Evolutionary conservation across 2,113 vertebrate species (phyloP), one percentile per base, ranked within the genome.

Genomic region (Phalacrocorax carbo): DNA sequence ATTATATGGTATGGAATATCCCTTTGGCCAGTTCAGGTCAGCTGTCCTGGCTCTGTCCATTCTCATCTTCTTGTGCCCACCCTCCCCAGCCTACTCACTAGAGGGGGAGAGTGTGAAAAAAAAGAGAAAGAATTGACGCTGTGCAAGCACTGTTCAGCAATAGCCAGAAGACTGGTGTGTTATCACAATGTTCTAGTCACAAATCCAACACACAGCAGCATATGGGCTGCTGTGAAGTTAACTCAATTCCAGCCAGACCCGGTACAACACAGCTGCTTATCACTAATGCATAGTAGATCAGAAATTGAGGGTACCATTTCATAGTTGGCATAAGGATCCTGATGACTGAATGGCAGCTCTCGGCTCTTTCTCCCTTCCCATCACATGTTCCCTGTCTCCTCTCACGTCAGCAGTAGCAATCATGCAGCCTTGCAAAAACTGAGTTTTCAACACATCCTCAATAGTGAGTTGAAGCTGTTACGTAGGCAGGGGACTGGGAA

Each of bases 81-180:
- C 13, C 6, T 71, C 5, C 6, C 11, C 58, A 85, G 23, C 30
- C 21, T 65, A 9, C 30, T 76, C 5, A 26, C n/a, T 44, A 36
- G 25, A 51, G 8, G 11, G 15, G 15, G 2, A 5, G 27, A 55
- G 34, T 0, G 0, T 55, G 38, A 11, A 79, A 73, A n/a, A 82
- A 58, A 62, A 40, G 26, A 90, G 46, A 76, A 87, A 55, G 26
- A 36, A 27, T 61, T 40, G 27, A 7, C 4, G 9, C 61, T 89
- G n/a, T 71, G 29, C 51, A 71, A n/a, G 29, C 48, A 32, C 46
- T 71, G 11, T 52, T 86, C 42, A 78, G 29, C 57, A 68, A 5
- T 5, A 68, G 42, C 48, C 57, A 42, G 23, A 57, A 58, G 44
- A 9, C 19, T 20, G 1, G 9, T 66, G 27, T 82, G 46, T 70